Base-by-base conservation (phyloP, 2,113 vertebrate genomes). In the Helogale parvula region DNA sequence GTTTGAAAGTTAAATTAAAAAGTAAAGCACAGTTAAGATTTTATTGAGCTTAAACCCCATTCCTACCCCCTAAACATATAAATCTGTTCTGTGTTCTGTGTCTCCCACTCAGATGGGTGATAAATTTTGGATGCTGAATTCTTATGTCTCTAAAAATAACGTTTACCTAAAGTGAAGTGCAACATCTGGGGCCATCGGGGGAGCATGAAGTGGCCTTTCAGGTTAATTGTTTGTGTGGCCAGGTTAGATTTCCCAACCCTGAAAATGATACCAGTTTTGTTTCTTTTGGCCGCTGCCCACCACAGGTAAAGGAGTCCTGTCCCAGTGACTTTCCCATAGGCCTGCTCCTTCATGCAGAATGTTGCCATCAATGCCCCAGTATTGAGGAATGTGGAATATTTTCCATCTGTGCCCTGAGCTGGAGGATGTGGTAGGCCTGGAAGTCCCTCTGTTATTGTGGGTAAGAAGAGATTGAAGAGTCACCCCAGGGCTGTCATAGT, bases 1-100 rank as follows among this genome's bases (percentile, higher is more conserved):
- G 97, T 98, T 98, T 98, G 96, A 98, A 98, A 97, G 97, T 98
- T 97, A 98, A 98, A 98, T 98, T 98, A 98, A 97, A 97, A 98
- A 98, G 97, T 97, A 97, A 98, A 98, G 98, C 96, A 95, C 94
- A 90, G 97, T 98, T 98, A 97, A 97, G 97, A 98, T 96, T 98
- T 98, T 98, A 98, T 98, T 97, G 97, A 98, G 98, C 97, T 96
- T 96, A 98, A 98, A 97, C 97, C 88, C 97, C 92, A 77, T 96
- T 96, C 92, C 94, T 97, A 96, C 98, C 95, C 96, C 94, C 92
- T 95, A 90, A 96, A 97, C 97, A 94, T 97, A 98, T 98, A 98
- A 98, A 98, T 98, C 98, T 98, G 95, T 93, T 97, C 96, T 97
- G 97, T 95, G 97, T 90, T 94, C 96, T 97, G 77, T 97, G 95